Percentiles rank a stretch among this genome's conserved stretches.
Conservation (phyloP, 2,888 invertebrate species). For the Nineta flava region DNA sequence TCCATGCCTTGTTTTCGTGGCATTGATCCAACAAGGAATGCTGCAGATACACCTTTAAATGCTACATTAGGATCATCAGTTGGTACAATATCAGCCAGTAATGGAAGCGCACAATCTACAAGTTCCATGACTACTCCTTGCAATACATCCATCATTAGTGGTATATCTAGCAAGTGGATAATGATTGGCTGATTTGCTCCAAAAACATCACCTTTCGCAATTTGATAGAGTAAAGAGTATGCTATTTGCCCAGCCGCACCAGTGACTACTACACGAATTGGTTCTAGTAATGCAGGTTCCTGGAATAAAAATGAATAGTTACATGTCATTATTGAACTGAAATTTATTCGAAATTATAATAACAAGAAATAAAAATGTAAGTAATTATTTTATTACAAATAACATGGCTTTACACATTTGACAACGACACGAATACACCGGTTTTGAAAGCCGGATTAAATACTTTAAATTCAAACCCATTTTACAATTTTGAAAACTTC, state of each 20-base stretch:
- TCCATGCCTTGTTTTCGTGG: conserved; percentile 98
- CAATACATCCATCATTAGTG: conserved; percentile 91
- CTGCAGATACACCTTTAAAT: conserved; percentile 92
- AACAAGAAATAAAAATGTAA: too few relatives aligned
- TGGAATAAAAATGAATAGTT: background rate
- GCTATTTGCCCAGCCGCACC: conserved; percentile 99
- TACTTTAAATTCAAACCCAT: too few relatives aligned
- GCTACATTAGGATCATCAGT: conserved; percentile 79
- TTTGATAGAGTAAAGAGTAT: conserved; percentile 86
- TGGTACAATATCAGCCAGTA: conserved; percentile 68
- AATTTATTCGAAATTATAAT: too few relatives aligned
- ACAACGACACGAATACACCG: too few relatives aligned
- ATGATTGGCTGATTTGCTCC: conserved; percentile 75
- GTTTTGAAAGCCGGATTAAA: too few relatives aligned
- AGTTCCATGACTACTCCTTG: conserved; percentile 97
- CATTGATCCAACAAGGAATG: conserved; percentile 96
- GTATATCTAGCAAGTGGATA: conserved; percentile 86
- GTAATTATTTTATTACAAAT: too few relatives aligned
- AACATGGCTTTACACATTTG: too few relatives aligned
- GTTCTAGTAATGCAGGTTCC: conserved; percentile 28
- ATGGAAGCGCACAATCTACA: conserved; percentile 84
- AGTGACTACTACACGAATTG: conserved; percentile 88
- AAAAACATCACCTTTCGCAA: conserved; percentile 92
- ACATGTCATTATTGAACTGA: too few relatives aligned
- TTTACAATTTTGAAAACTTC: too few relatives aligned